Evolutionary conservation across 2,797 vertebrate species (phyloP), one percentile per base, ranked within the genome.

Genomic region (Cirrhinus molitorella): DNA sequence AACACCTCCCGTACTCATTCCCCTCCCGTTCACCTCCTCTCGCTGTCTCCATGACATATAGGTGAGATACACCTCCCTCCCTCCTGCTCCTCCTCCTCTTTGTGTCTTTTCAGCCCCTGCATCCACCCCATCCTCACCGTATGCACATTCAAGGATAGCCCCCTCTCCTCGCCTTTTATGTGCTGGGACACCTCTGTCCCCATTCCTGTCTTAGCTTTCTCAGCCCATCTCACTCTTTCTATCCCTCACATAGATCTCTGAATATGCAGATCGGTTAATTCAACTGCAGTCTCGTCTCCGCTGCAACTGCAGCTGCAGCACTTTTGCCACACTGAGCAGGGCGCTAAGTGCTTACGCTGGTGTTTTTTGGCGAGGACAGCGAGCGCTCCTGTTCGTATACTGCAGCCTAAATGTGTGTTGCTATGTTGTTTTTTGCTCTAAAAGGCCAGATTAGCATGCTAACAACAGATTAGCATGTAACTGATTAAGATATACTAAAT

Each of bases 291-390:
- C 92, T 91, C 88, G 88, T 90, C 90, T 88, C 86, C 45, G 74
- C 83, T 83, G 83, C 93, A 94, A 94, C 92, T 95, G 94, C 94
- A 94, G 94, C 92, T 94, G 93, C 93, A 95, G 95, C 94, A 95
- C 91, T 94, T 95, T 94, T 92, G 80, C 59, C 90, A 92, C 92
- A 92, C 92, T 90, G 93, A 92, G 92, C 88, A 86, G 89, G 70
- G 84, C 90, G 91, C 85, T 92, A 94, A 95, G 90, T 94, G 95
- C 95, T 95, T 95, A 95, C 91, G 67, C 83, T 65, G 81, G 88
- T 55, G n/a, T 80, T 89, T 89, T 87, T 84, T 88, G 79, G 88
- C 40, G 80, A 79, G 81, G 71, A 63, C 11, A 51, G 65, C 10
- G 51, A 47, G 49, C 6, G 88, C 61, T 90, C 85, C 86, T 86